Evolutionary conservation across 2,797 vertebrate species (phyloP).

Genomic region (Pseudochaenichthys georgianus): DNA sequence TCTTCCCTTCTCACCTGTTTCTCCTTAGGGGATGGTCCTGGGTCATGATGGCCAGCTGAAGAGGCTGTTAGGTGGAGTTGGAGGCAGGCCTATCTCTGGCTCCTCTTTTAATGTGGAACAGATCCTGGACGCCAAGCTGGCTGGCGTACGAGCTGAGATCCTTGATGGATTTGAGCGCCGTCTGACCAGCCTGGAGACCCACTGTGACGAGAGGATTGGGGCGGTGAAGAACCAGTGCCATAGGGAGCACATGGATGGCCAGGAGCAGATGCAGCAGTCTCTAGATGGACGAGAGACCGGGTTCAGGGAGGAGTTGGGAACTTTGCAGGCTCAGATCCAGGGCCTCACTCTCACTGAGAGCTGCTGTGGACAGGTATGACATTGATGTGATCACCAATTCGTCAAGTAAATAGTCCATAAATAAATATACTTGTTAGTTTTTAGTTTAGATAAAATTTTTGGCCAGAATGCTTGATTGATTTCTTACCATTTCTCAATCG

Average conservation of each 20-base stretch:
- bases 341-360: slow-evolving; percentile 90
- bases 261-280: slow-evolving; percentile 92
- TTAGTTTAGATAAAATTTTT: rapidly evolving
- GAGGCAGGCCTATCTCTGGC: slow-evolving; percentile 83
- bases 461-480: too few species aligned
- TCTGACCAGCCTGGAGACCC: slow-evolving; percentile 87
- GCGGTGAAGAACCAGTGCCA: slow-evolving; percentile 91
- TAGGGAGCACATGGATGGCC: slow-evolving; percentile 89
- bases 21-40: slow-evolving; percentile 89
- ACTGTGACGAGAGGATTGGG: slow-evolving; percentile 89
- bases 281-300: slow-evolving; percentile 93
- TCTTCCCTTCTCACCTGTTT: slow-evolving; percentile 6
- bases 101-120: slow-evolving; percentile 87
- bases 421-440: not conserved
- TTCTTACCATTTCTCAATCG: too few species aligned
- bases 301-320: slow-evolving; percentile 90
- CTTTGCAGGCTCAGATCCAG: slow-evolving; percentile 92
- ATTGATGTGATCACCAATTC: not conserved
- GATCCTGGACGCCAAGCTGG: slow-evolving; percentile 88
- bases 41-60: slow-evolving; percentile 95
- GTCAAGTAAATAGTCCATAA: not conserved
- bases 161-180: slow-evolving; percentile 93
- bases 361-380: slow-evolving; percentile 90
- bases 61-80: slow-evolving; percentile 85
- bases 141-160: slow-evolving; percentile 88